These are phyloP conservation scores for Hypercompe scribonia DNA, from an alignment of 2,888 invertebrate species.

Conservation along the genomic window DNA sequence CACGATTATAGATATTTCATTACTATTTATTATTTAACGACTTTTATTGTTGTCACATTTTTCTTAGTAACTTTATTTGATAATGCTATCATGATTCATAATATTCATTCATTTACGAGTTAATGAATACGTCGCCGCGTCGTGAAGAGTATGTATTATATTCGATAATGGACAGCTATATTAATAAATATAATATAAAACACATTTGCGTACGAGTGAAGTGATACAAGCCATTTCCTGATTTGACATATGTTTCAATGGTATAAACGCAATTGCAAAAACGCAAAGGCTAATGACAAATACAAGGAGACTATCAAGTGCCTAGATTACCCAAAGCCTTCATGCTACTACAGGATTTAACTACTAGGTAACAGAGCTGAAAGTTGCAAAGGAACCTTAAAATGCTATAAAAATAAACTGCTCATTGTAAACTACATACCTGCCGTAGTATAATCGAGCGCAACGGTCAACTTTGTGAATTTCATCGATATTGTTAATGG, in stretches of 20 bases:
- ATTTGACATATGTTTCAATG: conserved; percentile 37
- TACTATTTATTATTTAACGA: no score
- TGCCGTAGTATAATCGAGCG: conserved; percentile 31
- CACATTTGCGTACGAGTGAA: neutral
- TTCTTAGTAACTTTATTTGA: neutral
- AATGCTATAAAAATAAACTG: conserved; percentile 42
- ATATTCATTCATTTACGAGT: neutral
- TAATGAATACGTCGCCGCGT: neutral
- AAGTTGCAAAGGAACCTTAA: conserved; percentile 20
- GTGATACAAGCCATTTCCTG: conserved; percentile 28
- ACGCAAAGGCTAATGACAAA: conserved; percentile 37
- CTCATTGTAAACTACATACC: conserved; percentile 40
- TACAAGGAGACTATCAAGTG: conserved; percentile 41
- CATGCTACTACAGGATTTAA: conserved; percentile 29
- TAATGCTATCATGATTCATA: neutral
- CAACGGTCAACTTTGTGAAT: conserved; percentile 50
- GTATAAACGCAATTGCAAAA: conserved; percentile 40
- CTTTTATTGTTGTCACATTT: neutral
- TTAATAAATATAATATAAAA: neutral
- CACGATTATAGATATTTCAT: no score
- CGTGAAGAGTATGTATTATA: no score
- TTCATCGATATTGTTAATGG: conserved; percentile 36
- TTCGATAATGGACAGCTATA: neutral
- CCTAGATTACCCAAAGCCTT: conserved; percentile 23
- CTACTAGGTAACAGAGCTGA: conserved; percentile 17